phyloP scores from a whole-genome alignment of 2,113 vertebrate species.

The Platichthys flesus region DNA sequence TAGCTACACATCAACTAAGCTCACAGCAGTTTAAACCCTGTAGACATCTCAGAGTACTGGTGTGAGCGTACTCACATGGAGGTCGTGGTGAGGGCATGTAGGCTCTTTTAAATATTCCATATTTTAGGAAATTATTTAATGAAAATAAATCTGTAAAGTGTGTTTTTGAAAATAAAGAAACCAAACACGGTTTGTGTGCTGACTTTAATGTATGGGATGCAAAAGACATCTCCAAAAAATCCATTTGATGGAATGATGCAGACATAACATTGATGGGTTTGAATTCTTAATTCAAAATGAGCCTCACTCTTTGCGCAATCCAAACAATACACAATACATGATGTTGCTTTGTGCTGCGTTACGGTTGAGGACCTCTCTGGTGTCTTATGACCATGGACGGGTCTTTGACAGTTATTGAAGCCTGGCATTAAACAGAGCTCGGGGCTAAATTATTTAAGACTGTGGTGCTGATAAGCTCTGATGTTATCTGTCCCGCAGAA shows the following conservation, averaged over 20 bases:
- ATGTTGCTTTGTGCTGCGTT: too few relatives aligned
- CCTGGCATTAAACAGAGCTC: too few relatives aligned
- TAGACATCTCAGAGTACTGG: too few relatives aligned
- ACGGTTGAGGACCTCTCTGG: too few relatives aligned
- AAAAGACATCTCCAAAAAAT: neutral
- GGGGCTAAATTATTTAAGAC: too few relatives aligned
- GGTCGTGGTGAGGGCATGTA: neutral
- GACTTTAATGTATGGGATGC: neutral
- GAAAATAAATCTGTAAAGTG: too few relatives aligned
- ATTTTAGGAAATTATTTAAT: neutral
- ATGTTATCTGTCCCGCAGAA: neutral
- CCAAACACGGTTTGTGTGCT: neutral
- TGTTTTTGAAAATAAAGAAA: neutral
- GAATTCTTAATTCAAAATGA: too few relatives aligned
- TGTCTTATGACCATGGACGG: too few relatives aligned
- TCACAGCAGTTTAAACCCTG: neutral
- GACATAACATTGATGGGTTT: neutral
- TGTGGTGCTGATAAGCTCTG: neutral
- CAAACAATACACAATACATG: too few relatives aligned
- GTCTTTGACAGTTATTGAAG: too few relatives aligned
- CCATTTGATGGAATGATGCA: neutral
- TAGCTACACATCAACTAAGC: neutral
- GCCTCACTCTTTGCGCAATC: too few relatives aligned
- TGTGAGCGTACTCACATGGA: too few relatives aligned
- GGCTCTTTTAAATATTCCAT: neutral